Conservation (phyloP, 2,888 invertebrate genomes). For the Sisyra nigra region DNA sequence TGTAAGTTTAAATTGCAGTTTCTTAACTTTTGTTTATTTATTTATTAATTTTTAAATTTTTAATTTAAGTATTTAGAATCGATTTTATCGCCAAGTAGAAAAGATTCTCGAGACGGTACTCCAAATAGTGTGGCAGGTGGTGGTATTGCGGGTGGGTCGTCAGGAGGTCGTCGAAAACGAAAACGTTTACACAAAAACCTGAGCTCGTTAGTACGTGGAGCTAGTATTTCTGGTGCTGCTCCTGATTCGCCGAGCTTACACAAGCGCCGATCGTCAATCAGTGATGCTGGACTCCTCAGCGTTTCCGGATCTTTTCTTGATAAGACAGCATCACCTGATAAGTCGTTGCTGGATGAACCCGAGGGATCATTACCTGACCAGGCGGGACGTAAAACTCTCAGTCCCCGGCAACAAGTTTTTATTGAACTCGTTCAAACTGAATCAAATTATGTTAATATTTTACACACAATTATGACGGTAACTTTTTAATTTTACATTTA, state of each 20-base stretch:
- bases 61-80: slow-evolving; percentile 30
- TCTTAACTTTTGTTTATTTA: slow-evolving; percentile 5
- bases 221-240: slow-evolving; percentile 15
- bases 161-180: slow-evolving; percentile 55
- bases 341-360: slow-evolving; percentile 32
- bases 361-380: slow-evolving; percentile 16
- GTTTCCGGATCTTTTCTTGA: slow-evolving; percentile 81
- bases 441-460: slow-evolving; percentile 90
- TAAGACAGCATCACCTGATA: slow-evolving; percentile 70
- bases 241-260: slow-evolving; percentile 35
- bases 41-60: background rate
- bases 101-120: slow-evolving; percentile 33
- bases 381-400: slow-evolving; percentile 11
- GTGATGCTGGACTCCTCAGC: slow-evolving; percentile 70
- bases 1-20: slow-evolving; percentile 46
- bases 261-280: slow-evolving; percentile 64
- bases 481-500: slow-evolving; percentile 17
- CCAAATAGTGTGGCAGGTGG: slow-evolving; percentile 23
- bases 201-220: slow-evolving; percentile 33
- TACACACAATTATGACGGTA: slow-evolving; percentile 84
- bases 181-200: slow-evolving; percentile 54
- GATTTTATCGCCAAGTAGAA: slow-evolving; percentile 32
- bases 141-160: slow-evolving; percentile 12
- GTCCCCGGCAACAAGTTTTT: slow-evolving; percentile 63
- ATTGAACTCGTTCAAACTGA: slow-evolving; percentile 92